Evolutionary conservation across 2,888 invertebrate genomes (phyloP), one percentile per base, ranked within the genome.

Genomic region (Drosophila algonquin): DNA sequence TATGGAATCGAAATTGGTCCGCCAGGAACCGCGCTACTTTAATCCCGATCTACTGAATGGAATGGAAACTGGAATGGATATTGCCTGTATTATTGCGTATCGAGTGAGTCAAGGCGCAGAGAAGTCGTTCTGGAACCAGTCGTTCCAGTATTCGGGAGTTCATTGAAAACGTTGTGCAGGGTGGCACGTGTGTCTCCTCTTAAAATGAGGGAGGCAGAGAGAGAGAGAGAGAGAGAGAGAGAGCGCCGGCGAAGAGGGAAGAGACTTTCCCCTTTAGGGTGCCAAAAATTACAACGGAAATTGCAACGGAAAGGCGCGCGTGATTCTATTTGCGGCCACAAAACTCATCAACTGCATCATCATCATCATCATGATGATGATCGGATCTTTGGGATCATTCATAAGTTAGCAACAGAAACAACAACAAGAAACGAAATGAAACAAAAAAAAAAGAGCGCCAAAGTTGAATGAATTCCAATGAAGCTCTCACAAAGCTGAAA

Each of bases 291-390:
- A 85, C 85, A 83, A 87, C 82, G 87, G 82, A 83, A 83, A 81
- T 83, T 21, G 21, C 21, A 21, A 21, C 21, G 21, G 87, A 87
- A 83, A 67, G 55, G 57, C 70, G 79, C 79, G 76, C 76, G 77
- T 79, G 80, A 69, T 73, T 69, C 87, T 82, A 87, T 87, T 82
- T 74, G 82, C 73, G 79, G 79, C 67, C 53, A 54, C 51, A 73
- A 78, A 62, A 55, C 64, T 63, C 65, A 55, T 35, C 65, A 64
- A 50, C 70, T 58, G 50, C 73, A 57, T 32, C 56, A 53, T 68
- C 65, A 83, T 78, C 60, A 75, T 57, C 68, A 77, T 76, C 74
- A 21, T 16, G n/a, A 64, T 52, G 21, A 32, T 46, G 51, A 30
- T 46, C 21, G 40, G 6, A 64, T 63, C 80, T 69, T 70, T 69